These are phyloP conservation scores for Pachypanchax playfairii DNA, from an alignment of 2,113 vertebrate species.

Conservation along the genomic window DNA sequence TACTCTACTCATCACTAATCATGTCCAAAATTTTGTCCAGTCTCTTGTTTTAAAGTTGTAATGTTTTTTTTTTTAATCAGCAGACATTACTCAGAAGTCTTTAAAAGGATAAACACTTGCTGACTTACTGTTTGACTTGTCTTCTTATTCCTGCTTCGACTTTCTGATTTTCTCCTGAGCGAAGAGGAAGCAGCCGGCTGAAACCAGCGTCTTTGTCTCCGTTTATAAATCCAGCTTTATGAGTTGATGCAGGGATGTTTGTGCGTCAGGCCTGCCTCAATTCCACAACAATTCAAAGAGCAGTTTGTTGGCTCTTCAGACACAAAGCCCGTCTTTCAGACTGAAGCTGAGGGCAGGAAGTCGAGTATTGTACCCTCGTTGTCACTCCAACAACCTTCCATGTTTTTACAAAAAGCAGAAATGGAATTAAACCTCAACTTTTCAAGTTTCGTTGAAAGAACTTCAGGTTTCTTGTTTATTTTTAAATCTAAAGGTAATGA, in stretches of 20 bases:
- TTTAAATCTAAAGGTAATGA: too few relatives aligned
- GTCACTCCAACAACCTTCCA: not conserved
- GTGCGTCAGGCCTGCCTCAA: too few relatives aligned
- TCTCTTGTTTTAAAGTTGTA: too few relatives aligned
- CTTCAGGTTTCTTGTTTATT: too few relatives aligned
- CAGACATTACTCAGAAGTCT: not conserved
- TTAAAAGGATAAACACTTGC: not conserved
- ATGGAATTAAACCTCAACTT: not conserved
- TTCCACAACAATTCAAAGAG: conserved; percentile 70
- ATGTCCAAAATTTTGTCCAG: too few relatives aligned
- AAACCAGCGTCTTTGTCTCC: conserved; percentile 40
- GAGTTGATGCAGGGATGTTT: conserved; percentile 62
- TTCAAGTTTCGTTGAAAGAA: too few relatives aligned
- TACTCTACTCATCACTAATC: too few relatives aligned
- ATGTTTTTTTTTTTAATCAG: too few relatives aligned
- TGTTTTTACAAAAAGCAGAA: not conserved
- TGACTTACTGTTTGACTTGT: conserved; percentile 22
- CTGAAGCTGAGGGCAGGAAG: conserved; percentile 56
- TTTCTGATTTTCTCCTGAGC: conserved; percentile 22
- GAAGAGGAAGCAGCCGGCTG: conserved; percentile 53
- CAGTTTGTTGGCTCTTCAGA: conserved; percentile 55
- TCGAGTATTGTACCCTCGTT: too few relatives aligned
- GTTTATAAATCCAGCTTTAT: conserved; percentile 61
- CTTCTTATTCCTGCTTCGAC: not conserved
- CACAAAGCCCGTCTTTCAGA: conserved; percentile 68